Base-by-base conservation (phyloP, 2,113 vertebrate species). In the Poeciliopsis occidentalis region DNA sequence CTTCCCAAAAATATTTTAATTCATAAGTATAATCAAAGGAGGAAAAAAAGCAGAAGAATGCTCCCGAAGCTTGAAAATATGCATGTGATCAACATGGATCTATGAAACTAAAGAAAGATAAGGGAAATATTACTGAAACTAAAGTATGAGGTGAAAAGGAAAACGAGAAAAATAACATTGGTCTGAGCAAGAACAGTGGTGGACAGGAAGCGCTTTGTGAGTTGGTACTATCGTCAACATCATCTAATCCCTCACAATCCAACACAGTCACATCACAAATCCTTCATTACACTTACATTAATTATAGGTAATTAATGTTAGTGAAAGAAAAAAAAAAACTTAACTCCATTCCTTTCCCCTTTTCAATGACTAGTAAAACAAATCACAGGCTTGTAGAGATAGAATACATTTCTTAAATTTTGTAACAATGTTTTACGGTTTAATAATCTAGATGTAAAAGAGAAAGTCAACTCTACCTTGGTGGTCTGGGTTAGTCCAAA, bases 401-500 rank as follows among this genome's bases (percentile, higher is more conserved):
- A 51, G 29, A 73, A n/a, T 51, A 34, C 54, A 65, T 73, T 63
- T 73, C 51, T 2, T 34, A 64, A 73, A 34, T 54, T 64, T 73
- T 65, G 29, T 27, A 26, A 27, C 54, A 26, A 80, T 1, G 0
- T n/a, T 65, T 69, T n/a, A 70, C 54, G 62, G n/a, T 54, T 6
- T 19, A 30, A 27, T 5, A 37, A 19, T 78, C 60, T 22, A 63
- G 39, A 78, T 70, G 30, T 64, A 31, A 79, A 44, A 51, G 26
- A 64, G 60, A 66, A 67, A 51, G n/a, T 69, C 29, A 68, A 22
- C 51, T 39, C 84, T 80, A 12, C 61, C 24, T 76, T 82, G 91
- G 91, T 91, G 91, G 90, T 92, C 92, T 75, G 12, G 41, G 60
- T 37, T 32, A 30, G 73, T 72, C 61, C 66, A 68, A 73, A 78